phyloP scores from a whole-genome alignment of 23 tunicate species.

The Halocynthia aurantium region DNA sequence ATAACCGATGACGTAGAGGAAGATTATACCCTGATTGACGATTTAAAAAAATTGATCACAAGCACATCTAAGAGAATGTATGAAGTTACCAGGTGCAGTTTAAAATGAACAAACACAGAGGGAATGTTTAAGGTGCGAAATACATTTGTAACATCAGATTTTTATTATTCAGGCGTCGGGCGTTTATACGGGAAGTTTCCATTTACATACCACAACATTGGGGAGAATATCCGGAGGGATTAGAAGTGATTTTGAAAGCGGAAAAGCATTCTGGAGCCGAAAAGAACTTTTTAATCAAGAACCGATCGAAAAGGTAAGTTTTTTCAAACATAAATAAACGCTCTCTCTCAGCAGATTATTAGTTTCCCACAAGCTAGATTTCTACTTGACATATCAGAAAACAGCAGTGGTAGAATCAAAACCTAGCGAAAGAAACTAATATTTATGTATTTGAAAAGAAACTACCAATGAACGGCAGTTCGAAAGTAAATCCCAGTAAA shows the following conservation, averaged over 20 bases:
- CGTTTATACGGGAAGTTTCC: constrained; percentile 52
- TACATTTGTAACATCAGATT: neutral
- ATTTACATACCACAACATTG: constrained; percentile 55
- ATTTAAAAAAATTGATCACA: constrained; percentile 31
- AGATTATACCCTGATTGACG: constrained; percentile 30
- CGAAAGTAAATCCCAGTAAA: no score
- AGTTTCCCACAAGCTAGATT: no score
- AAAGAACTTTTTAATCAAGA: constrained; percentile 37
- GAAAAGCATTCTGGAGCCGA: neutral
- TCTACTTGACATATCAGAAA: no score
- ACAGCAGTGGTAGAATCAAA: no score
- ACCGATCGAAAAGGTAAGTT: constrained; percentile 50
- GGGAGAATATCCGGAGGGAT: constrained; percentile 36
- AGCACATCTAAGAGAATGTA: constrained; percentile 33
- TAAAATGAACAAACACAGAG: neutral
- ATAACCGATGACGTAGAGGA: constrained; percentile 52
- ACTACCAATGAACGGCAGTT: no score
- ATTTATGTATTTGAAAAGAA: no score
- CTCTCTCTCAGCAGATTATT: no score
- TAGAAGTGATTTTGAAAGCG: neutral
- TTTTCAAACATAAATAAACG: no score
- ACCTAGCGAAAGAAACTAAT: no score
- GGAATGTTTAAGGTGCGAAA: neutral
- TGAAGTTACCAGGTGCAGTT: constrained; percentile 38
- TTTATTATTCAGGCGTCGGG: constrained; percentile 36